phyloP scores from a whole-genome alignment of 1,140 invertebrate genomes.

The Campoletis sonorensis region DNA sequence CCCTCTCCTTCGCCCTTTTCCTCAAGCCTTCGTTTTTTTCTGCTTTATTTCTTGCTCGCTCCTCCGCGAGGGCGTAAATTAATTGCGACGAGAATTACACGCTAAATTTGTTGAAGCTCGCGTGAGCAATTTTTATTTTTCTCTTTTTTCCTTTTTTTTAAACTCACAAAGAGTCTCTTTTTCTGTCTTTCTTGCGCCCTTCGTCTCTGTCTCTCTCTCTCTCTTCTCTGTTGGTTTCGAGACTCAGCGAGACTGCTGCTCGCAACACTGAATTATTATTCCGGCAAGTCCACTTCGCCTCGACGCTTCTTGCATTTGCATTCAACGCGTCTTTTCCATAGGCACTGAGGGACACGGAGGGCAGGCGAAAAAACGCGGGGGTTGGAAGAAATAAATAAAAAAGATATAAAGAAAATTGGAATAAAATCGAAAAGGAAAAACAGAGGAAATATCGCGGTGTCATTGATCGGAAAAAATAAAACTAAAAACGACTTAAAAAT shows the following conservation, averaged over 20 bases:
- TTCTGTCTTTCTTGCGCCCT: neutral
- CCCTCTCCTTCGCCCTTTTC: slow-evolving; percentile 20
- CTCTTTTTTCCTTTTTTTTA: too few species aligned
- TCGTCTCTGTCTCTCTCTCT: neutral
- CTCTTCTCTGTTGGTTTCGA: neutral
- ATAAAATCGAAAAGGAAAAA: neutral
- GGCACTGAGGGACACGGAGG: neutral
- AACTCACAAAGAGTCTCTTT: neutral
- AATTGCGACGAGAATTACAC: slow-evolving; percentile 40
- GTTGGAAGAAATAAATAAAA: neutral
- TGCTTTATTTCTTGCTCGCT: slow-evolving; percentile 32
- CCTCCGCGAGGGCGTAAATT: slow-evolving; percentile 41
- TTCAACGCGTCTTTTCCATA: slow-evolving; percentile 7
- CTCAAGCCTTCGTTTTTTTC: slow-evolving; percentile 36
- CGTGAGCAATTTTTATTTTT: slow-evolving; percentile 24
- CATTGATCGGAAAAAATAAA: neutral
- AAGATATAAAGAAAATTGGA: too few species aligned
- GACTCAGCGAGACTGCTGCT: neutral
- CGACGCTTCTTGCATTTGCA: neutral
- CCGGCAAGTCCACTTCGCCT: slow-evolving; percentile 8
- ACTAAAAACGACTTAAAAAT: neutral
- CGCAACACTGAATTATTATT: slow-evolving; percentile 16
- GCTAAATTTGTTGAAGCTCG: slow-evolving; percentile 42
- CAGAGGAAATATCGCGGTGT: neutral
- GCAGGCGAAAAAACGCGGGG: neutral